Percentiles rank a stretch among this genome's conserved stretches.
These are phyloP conservation scores for Aporophyla lueneburgensis DNA, from an alignment of 2,888 invertebrate species.

Conservation along the genomic window DNA sequence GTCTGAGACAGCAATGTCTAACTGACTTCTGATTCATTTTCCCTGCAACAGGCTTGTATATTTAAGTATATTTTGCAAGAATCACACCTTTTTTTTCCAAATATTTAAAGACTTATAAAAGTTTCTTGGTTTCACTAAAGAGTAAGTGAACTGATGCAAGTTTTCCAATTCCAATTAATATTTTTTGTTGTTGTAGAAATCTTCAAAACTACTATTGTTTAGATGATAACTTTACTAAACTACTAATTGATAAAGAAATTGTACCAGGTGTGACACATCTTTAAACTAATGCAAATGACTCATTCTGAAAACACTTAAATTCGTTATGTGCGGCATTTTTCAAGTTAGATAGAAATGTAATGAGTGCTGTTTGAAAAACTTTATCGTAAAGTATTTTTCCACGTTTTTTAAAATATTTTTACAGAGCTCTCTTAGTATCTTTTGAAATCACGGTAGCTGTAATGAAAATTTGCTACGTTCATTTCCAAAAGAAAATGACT, in stretches of 20 bases:
- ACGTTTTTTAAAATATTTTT: background rate
- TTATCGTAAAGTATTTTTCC: background rate
- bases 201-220: background rate
- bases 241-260: background rate
- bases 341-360: background rate
- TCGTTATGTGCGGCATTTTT: too few species aligned
- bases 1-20: background rate
- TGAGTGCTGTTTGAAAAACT: background rate
- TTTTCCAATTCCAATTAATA: background rate
- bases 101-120: background rate
- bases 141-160: background rate
- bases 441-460: background rate
- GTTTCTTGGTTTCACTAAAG: background rate
- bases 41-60: background rate
- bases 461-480: background rate
- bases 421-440: background rate
- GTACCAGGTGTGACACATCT: background rate
- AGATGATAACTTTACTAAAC: background rate
- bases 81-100: background rate
- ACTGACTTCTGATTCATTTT: background rate
- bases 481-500: conserved; percentile 7
- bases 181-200: background rate
- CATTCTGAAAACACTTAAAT: too few species aligned
- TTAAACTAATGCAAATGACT: background rate
- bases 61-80: background rate